Percentiles rank a stretch among this genome's conserved stretches.
phyloP scores from a whole-genome alignment of 35 echinoderm and acorn worm species.

The Nesometra sesokonis region DNA sequence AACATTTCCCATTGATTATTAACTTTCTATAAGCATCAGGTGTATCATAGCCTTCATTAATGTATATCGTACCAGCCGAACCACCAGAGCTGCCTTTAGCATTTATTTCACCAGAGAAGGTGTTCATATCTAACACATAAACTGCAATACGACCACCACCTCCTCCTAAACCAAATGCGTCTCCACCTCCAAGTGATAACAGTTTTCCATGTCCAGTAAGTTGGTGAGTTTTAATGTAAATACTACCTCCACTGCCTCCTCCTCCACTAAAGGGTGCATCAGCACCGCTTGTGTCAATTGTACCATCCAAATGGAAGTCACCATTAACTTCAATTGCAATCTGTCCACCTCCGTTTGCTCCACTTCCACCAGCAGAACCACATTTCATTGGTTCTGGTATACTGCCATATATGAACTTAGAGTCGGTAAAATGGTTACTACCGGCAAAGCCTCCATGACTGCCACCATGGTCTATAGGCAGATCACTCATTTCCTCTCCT shows the following conservation, averaged over 20 bases:
- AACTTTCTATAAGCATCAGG: slow-evolving; percentile 8
- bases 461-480: slow-evolving; percentile 13
- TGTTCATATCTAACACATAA: background rate
- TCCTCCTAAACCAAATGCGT: slow-evolving; percentile 9
- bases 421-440: slow-evolving; percentile 8
- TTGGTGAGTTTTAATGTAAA: background rate
- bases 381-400: slow-evolving; percentile 34
- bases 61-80: slow-evolving; percentile 39
- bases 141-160: slow-evolving; percentile 65
- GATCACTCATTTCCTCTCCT: slow-evolving; percentile 20
- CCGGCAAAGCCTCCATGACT: slow-evolving; percentile 51
- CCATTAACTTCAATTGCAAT: slow-evolving; percentile 18
- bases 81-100: slow-evolving; percentile 43
- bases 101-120: slow-evolving; percentile 32
- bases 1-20: slow-evolving; percentile 22
- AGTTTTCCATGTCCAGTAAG: background rate
- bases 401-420: slow-evolving; percentile 31
- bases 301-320: slow-evolving; percentile 32
- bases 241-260: slow-evolving; percentile 20
- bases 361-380: slow-evolving; percentile 30
- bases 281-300: slow-evolving; percentile 42
- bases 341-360: slow-evolving; percentile 52
- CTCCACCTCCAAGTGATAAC: background rate
- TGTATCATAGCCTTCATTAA: slow-evolving; percentile 2
- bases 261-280: slow-evolving; percentile 10